Base-by-base conservation (phyloP, 1,140 invertebrate genomes). In the Neodiprion lecontei region DNA sequence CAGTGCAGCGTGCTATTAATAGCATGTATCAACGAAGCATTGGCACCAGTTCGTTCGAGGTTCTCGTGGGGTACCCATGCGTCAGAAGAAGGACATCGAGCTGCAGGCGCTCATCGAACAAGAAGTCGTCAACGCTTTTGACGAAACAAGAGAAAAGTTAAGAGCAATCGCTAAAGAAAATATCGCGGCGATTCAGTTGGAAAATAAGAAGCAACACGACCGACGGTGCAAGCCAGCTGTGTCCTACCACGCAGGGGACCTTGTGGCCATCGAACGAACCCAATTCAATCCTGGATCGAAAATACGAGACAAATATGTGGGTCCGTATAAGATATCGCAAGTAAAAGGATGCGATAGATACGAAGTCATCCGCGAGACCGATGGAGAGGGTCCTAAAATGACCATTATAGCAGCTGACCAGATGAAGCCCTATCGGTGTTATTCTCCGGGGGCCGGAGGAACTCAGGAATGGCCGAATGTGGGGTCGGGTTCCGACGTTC, bases 251-350 rank as follows among this genome's bases (percentile, higher is more conserved):
- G 67, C 77, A 21, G 79, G 78, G 48, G 84, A 88, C 69, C 47
- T 83, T 65, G 85, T 87, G 9, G 85, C 84, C 14, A 86, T 86
- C 7, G 82, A 84, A 70, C 65, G 79, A 49, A 85, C 87, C 0
- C 83, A 88, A 48, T 84, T 83, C 72, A 75, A 76, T 1, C 70
- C 72, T 14, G 82, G 82, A 1, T 68, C 76, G 28, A 86, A 86
- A 69, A 28, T 87, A 10, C 75, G 79, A 40, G 70, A 70, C 17
- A 86, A 86, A 69, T 87, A 72, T 74, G 66, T 86, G 40, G 84
- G 83, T 17, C 83, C 84, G 9, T 87, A 87, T 72, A n/a, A 70
- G n/a, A 61, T 83, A 10, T 49, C 72, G 1, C 80, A 81, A 72
- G 17, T 75, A 9, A 81, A 79, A 53, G 49, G 73, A 9, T 78